These are phyloP conservation scores for Oreonectes daqikongensis DNA, from an alignment of 2,797 vertebrate species.

Conservation along the genomic window DNA sequence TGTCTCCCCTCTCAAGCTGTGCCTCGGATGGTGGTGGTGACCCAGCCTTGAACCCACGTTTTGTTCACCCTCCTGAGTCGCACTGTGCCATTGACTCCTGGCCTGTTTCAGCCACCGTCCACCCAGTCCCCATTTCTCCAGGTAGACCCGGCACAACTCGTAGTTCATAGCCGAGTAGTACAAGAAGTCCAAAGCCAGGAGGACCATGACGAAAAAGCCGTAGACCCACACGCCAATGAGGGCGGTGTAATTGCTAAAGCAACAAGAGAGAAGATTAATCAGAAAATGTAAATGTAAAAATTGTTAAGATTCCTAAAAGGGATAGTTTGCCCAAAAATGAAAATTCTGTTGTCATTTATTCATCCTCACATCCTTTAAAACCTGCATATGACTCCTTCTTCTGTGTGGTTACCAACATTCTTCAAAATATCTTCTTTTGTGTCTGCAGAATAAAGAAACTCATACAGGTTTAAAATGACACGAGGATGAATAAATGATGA, in stretches of 20 bases:
- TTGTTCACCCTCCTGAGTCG: conserved; percentile 69
- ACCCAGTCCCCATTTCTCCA: conserved; percentile 93
- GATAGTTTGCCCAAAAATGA: no score
- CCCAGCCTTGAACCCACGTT: conserved; percentile 66
- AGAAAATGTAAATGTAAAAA: no score
- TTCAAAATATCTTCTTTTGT: no score
- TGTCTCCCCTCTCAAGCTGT: conserved; percentile 73
- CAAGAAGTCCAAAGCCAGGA: conserved; percentile 93
- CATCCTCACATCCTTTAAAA: no score
- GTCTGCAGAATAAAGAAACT: no score
- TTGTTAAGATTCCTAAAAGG: no score
- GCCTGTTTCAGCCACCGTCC: conserved; percentile 93
- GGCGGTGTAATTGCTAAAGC: conserved; percentile 91
- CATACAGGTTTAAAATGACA: no score
- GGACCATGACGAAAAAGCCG: conserved; percentile 92
- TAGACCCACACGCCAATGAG: conserved; percentile 98
- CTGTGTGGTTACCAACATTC: no score
- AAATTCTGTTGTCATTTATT: no score
- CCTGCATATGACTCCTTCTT: no score
- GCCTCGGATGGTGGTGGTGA: conserved; percentile 59
- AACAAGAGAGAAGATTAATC: background rate
- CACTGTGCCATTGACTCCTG: conserved; percentile 85
- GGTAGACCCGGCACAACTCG: conserved; percentile 91
- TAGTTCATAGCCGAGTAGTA: conserved; percentile 99
- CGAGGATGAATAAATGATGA: no score